Conservation (phyloP, 2,888 invertebrate genomes). For the Andrena dorsata region DNA sequence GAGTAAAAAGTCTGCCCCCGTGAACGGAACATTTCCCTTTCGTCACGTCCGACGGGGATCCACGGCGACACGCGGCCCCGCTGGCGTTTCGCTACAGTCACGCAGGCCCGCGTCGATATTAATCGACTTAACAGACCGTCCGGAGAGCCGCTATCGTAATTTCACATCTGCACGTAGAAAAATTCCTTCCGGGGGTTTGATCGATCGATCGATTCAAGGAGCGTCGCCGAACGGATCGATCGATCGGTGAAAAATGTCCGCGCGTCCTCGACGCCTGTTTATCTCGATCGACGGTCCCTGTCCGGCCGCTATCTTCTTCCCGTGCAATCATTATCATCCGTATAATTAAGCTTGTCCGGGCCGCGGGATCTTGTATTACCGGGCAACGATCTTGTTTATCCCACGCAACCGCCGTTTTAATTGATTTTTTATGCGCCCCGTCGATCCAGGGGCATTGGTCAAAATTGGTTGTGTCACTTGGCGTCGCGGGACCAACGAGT, state of each 20-base stretch:
- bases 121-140: slow-evolving; percentile 41
- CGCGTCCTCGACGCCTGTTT: background rate
- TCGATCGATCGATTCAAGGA: slow-evolving; percentile 10
- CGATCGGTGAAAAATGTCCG: slow-evolving; percentile 22
- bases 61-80: background rate
- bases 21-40: background rate
- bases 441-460: background rate
- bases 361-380: background rate
- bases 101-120: slow-evolving; percentile 32
- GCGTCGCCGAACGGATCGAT: slow-evolving; percentile 7
- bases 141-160: slow-evolving; percentile 39
- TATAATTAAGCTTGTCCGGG: slow-evolving; percentile 30
- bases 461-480: background rate
- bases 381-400: slow-evolving; percentile 17
- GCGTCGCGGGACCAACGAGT: background rate
- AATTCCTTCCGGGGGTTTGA: slow-evolving; percentile 35
- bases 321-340: slow-evolving; percentile 25
- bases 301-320: background rate
- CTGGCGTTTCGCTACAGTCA: slow-evolving; percentile 30
- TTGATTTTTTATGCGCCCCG: slow-evolving; percentile 26
- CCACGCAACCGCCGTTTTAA: slow-evolving; percentile 22
- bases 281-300: background rate
- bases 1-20: background rate
- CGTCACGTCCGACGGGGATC: slow-evolving; percentile 10
- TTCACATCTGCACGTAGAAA: slow-evolving; percentile 34